Percentiles rank a stretch among this genome's conserved stretches.
These are phyloP conservation scores for Odontomyia ornata DNA, from an alignment of 2,888 invertebrate genomes.

Conservation along the genomic window DNA sequence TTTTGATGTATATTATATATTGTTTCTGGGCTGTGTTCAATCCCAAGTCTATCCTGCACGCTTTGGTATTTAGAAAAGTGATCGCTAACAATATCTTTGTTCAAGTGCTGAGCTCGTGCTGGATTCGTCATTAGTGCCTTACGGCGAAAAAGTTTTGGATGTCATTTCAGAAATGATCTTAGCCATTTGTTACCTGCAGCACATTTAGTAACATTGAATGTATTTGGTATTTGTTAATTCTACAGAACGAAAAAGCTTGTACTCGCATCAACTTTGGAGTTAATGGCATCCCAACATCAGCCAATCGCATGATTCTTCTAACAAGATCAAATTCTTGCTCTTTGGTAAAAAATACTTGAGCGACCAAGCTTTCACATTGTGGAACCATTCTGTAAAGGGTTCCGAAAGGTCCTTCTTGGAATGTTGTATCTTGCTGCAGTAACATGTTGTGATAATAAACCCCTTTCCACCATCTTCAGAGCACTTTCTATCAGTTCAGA, in stretches of 20 bases:
- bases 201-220: background rate
- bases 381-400: no score
- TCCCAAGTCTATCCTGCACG: background rate
- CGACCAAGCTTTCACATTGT: background rate
- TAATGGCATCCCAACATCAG: background rate
- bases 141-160: background rate
- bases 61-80: no score
- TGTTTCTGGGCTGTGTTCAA: background rate
- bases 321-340: background rate
- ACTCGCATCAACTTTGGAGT: background rate
- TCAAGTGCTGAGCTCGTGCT: background rate
- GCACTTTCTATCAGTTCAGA: no score
- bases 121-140: background rate
- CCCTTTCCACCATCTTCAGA: no score
- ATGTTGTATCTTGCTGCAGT: no score
- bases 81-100: background rate
- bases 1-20: no score
- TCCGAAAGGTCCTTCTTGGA: no score
- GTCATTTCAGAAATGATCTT: background rate
- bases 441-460: no score
- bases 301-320: conserved; percentile 1
- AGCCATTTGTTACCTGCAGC: background rate
- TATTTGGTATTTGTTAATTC: background rate
- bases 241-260: background rate
- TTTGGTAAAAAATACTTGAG: background rate